Percentiles rank a stretch among this genome's conserved stretches.
phyloP scores from a whole-genome alignment of 2,888 invertebrate genomes.

The Drosophila cognata region DNA sequence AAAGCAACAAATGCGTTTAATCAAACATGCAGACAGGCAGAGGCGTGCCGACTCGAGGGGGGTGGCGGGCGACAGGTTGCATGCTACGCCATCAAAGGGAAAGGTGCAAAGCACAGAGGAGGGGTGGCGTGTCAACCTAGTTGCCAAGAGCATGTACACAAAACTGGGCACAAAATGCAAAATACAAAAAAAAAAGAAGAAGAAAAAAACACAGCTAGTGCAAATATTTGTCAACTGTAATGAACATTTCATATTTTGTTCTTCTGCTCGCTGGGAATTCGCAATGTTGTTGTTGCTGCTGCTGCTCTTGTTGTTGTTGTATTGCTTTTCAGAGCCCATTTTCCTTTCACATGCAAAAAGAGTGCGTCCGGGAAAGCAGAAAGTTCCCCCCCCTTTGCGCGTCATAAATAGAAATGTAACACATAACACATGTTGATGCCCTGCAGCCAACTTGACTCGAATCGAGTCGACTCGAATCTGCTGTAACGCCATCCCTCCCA shows the following conservation, averaged over 20 bases:
- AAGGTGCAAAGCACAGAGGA: background rate
- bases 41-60: background rate
- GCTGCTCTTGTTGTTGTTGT: slow-evolving; percentile 25
- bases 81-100: slow-evolving; percentile 43
- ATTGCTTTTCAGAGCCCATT: slow-evolving; percentile 73
- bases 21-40: slow-evolving; percentile 66
- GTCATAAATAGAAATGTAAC: slow-evolving; percentile 77
- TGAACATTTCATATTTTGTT: slow-evolving; percentile 78
- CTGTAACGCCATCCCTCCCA: background rate
- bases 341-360: slow-evolving; percentile 67
- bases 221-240: slow-evolving; percentile 81
- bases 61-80: slow-evolving; percentile 11
- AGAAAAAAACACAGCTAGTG: slow-evolving; percentile 59
- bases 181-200: slow-evolving; percentile 43
- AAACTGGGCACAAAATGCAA: slow-evolving; percentile 65
- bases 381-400: slow-evolving; percentile 19
- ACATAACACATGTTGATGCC: slow-evolving; percentile 74
- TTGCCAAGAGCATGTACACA: slow-evolving; percentile 48
- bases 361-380: slow-evolving; percentile 50
- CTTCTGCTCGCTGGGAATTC: slow-evolving; percentile 33
- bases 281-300: slow-evolving; percentile 6
- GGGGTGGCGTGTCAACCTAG: slow-evolving; percentile 50
- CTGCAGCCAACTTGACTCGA: slow-evolving; percentile 55
- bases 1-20: slow-evolving; percentile 80
- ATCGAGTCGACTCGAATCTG: slow-evolving; percentile 23